Conservation (phyloP, 35 echinoderm and acorn worm genomes). For the Heliocidaris erythrogramma region DNA sequence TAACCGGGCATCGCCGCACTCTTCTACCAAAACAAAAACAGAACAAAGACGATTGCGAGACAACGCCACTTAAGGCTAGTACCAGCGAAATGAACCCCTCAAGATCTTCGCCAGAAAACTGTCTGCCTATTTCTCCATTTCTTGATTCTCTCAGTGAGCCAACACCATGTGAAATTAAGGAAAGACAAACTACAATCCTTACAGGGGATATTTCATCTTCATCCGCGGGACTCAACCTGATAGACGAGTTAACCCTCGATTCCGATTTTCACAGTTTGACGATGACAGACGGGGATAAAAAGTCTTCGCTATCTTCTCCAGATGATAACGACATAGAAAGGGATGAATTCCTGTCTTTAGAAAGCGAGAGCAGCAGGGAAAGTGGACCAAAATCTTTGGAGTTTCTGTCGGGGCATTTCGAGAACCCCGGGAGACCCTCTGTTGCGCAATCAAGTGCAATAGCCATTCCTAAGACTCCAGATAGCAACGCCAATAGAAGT, state of each 20-base stretch:
- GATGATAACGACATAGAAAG: conserved; percentile 26
- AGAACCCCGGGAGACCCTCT: not conserved
- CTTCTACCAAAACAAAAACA: conserved; percentile 72
- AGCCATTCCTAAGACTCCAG: not conserved
- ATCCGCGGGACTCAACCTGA: conserved; percentile 17
- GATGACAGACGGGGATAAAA: not conserved
- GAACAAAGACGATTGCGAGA: not conserved
- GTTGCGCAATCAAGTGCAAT: conserved; percentile 42
- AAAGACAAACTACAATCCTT: not conserved
- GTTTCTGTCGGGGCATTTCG: conserved; percentile 67
- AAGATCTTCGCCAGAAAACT: conserved; percentile 33
- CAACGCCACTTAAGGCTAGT: not conserved
- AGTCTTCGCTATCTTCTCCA: conserved; percentile 14
- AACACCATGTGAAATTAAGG: conserved; percentile 30
- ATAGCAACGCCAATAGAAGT: no score
- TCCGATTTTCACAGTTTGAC: not conserved
- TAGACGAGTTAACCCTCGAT: not conserved
- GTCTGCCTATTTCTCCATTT: not conserved
- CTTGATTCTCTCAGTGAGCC: conserved; percentile 10
- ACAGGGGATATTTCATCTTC: conserved; percentile 27
- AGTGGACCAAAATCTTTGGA: conserved; percentile 29
- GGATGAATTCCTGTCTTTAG: conserved; percentile 55
- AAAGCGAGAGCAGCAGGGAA: not conserved
- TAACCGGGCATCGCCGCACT: conserved; percentile 78
- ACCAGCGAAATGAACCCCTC: conserved; percentile 24